Percentiles rank a stretch among this genome's conserved stretches.
phyloP scores from a whole-genome alignment of 2,888 invertebrate genomes.

The Chrysotoxum bicinctum region DNA sequence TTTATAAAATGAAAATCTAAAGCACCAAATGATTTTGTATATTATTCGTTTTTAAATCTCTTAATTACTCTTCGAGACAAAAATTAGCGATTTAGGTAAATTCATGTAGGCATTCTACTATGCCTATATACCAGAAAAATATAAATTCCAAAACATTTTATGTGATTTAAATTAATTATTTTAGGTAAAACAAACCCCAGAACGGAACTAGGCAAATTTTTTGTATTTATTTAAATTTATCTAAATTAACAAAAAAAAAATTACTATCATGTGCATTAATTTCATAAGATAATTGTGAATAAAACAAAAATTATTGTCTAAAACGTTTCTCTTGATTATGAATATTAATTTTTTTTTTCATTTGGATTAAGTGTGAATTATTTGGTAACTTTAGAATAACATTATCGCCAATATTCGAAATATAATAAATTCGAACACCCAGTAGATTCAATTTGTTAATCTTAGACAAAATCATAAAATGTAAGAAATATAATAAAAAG shows the following conservation, averaged over 20 bases:
- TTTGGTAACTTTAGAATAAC: conserved; percentile 28
- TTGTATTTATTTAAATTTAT: conserved; percentile 66
- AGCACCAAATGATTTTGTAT: conserved; percentile 46
- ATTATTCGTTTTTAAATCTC: conserved; percentile 5
- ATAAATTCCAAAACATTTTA: conserved; percentile 64
- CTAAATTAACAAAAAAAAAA: conserved; percentile 55
- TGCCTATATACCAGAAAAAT: conserved; percentile 44
- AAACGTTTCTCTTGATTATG: conserved; percentile 1
- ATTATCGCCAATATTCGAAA: conserved; percentile 7
- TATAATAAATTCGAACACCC: background rate
- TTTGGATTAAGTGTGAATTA: conserved; percentile 16
- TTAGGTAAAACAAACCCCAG: conserved; percentile 53
- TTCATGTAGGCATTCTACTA: conserved; percentile 41
- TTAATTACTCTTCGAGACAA: conserved; percentile 16
- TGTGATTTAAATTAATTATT: conserved; percentile 71
- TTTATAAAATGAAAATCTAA: conserved; percentile 52
- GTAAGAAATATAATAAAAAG: background rate
- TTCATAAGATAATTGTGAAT: conserved; percentile 19
- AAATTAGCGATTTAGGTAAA: conserved; percentile 45
- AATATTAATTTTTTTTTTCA: background rate
- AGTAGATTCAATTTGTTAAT: conserved; percentile 22
- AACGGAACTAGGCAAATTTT: conserved; percentile 56
- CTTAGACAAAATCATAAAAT: conserved; percentile 19
- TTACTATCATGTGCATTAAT: conserved; percentile 22
- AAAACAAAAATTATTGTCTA: conserved; percentile 17